A percentile compares a stretch with the other conserved stretches of the same genome.
phyloP scores from a whole-genome alignment of 1,140 invertebrate genomes.

The Drosophila virilis region DNA sequence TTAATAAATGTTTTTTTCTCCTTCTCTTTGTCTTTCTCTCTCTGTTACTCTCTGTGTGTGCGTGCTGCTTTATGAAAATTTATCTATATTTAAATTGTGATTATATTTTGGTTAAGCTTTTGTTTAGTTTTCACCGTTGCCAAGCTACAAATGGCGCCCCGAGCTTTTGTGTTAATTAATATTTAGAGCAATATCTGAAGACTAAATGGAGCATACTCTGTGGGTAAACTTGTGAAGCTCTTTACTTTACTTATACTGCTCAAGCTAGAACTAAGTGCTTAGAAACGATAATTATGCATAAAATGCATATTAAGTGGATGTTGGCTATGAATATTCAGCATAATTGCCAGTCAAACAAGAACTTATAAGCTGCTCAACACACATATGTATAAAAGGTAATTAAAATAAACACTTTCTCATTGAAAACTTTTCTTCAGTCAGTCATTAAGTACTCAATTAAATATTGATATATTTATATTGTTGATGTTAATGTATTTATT shows the following conservation, averaged over 20 bases:
- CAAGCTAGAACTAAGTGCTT: background rate
- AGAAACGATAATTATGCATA: background rate
- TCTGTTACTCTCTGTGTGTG: conserved; percentile 2
- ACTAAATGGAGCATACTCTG: conserved; percentile 7
- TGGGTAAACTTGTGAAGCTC: conserved; percentile 1
- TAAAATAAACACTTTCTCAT: background rate
- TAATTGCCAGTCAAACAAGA: background rate
- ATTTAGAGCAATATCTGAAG: conserved; percentile 36
- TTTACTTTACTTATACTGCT: background rate
- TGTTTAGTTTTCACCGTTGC: conserved; percentile 40
- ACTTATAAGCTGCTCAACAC: conserved; percentile 4
- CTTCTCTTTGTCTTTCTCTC: background rate
- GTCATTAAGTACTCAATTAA: no score
- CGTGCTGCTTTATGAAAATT: conserved; percentile 36
- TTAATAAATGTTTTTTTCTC: conserved; percentile 40
- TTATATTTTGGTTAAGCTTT: conserved; percentile 49
- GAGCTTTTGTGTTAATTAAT: conserved; percentile 60
- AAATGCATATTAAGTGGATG: background rate
- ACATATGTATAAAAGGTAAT: background rate
- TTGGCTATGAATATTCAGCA: background rate
- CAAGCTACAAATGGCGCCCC: conserved; percentile 57
- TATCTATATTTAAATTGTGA: conserved; percentile 69
- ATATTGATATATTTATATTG: no score
- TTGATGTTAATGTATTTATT: no score
- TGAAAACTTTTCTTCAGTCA: no score